These are phyloP conservation scores for Oncorhynchus nerka DNA, from an alignment of 2,113 vertebrate species.

Conservation along the genomic window DNA sequence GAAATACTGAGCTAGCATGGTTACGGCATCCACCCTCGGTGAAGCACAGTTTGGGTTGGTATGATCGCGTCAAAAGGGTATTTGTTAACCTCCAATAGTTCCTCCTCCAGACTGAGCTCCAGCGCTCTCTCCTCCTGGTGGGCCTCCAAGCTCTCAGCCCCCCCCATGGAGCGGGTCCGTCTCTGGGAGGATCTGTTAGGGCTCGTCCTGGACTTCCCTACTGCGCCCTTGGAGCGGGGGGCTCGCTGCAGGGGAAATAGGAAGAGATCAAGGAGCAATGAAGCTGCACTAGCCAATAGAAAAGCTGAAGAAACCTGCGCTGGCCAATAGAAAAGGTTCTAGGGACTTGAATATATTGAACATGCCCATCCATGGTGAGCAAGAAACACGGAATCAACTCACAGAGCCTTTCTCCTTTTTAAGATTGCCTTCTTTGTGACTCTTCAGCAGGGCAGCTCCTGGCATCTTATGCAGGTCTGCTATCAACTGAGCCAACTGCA, in stretches of 20 bases:
- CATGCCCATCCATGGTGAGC: no score
- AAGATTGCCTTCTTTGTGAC: slow-evolving; percentile 30
- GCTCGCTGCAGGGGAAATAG: slow-evolving; percentile 35
- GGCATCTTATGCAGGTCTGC: slow-evolving; percentile 74
- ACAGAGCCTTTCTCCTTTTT: slow-evolving; percentile 46
- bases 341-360: no score
- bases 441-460: slow-evolving; percentile 53
- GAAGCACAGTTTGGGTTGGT: no score
- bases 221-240: slow-evolving; percentile 16
- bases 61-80: no score
- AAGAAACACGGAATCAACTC: slow-evolving; percentile 26
- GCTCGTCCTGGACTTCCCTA: slow-evolving; percentile 51
- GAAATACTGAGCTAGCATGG: no score
- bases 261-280: not conserved
- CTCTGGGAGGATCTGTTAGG: slow-evolving; percentile 62
- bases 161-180: slow-evolving; percentile 70
- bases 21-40: no score
- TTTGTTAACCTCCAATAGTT: slow-evolving; percentile 61
- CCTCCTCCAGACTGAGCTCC: slow-evolving; percentile 66
- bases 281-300: not conserved
- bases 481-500: slow-evolving; percentile 75
- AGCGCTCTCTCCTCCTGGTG: slow-evolving; percentile 44
- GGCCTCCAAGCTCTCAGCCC: not conserved
- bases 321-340: no score
- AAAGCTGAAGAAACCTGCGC: not conserved